Conservation (phyloP, 2,888 invertebrate genomes). For the Corythucha ciliata region DNA sequence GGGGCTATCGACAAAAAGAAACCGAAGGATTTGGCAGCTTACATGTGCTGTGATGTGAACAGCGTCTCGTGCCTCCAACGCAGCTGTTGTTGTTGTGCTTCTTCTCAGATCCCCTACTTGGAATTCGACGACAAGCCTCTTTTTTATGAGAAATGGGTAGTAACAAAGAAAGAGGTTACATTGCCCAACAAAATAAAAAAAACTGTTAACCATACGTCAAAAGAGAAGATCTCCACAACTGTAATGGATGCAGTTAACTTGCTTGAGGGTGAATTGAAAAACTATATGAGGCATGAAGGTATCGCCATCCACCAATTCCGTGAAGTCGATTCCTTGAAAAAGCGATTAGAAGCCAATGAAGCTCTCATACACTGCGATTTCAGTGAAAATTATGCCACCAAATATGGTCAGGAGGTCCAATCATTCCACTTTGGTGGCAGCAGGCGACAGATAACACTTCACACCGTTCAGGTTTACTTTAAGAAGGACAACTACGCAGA, state of each 20-base stretch:
- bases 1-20: constrained; percentile 5
- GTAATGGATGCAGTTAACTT: not conserved
- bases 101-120: constrained; percentile 3
- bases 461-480: constrained; percentile 2
- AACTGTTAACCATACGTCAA: constrained; percentile 4
- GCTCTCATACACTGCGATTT: not conserved
- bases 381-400: not conserved
- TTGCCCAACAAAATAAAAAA: not conserved
- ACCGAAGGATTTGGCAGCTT: constrained; percentile 9
- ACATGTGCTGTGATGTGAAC: constrained; percentile 15
- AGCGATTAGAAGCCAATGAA: constrained; percentile 3
- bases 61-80: constrained; percentile 15
- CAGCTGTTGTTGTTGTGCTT: constrained; percentile 6
- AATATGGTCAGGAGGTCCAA: not conserved
- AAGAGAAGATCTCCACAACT: constrained; percentile 2
- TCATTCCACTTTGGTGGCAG: constrained; percentile 3
- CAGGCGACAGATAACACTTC: not conserved
- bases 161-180: constrained; percentile 9
- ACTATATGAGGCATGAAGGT: not conserved
- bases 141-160: constrained; percentile 3
- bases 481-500: not conserved
- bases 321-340: constrained; percentile 15
- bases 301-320: constrained; percentile 1
- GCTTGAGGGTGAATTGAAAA: not conserved
- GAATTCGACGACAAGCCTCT: constrained; percentile 6